Base-by-base conservation (phyloP, 1,140 invertebrate genomes). In the Lordiphosa clarofinis region DNA sequence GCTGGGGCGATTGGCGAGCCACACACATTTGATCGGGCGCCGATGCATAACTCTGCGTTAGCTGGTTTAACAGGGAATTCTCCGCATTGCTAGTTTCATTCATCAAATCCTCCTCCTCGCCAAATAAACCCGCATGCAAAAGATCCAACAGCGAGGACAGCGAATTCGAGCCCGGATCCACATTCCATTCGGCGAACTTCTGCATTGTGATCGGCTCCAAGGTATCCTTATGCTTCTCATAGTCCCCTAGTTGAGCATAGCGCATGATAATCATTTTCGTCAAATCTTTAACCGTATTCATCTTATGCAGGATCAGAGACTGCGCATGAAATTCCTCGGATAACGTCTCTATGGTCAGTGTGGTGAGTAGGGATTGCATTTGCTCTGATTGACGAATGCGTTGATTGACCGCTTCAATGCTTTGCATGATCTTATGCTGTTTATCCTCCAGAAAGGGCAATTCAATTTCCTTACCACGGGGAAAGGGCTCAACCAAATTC, bases 1-100 rank as follows among this genome's bases (percentile, higher is more conserved):
- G 94, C 60, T 96, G 94, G 0, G 93, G 92, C 0, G 95, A 95
- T 84, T 95, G 92, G 48, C 93, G 89, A 13, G 93, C 87, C 38
- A 91, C 91, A 87, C 95, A 96, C 35, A 94, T 89, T 66, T 92
- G 91, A 0, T 90, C 79, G 42, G 91, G 88, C 2, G 91, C 89
- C 76, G 93, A 91, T 93, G 95, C 66, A 12, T 58, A 67, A 5
- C 10, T 48, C 4, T 9, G 13, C 0, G 48, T 54, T 5, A 75
- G 38, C 6, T 40, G 21, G 1, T 11, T 15, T 15, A 66, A 56
- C 1, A 76, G 37, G 1, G 56, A 50, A 10, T 24, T 12, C 8
- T 21, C 19, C 4, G 4, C 28, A 11, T 21, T 10, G 24, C 28
- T 31, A 3, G 7, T 8, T 0, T 35, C 24, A 8, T 38, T 35